Base-by-base conservation (phyloP, 2,113 vertebrate species). In the Chloropsis cyanopogon region DNA sequence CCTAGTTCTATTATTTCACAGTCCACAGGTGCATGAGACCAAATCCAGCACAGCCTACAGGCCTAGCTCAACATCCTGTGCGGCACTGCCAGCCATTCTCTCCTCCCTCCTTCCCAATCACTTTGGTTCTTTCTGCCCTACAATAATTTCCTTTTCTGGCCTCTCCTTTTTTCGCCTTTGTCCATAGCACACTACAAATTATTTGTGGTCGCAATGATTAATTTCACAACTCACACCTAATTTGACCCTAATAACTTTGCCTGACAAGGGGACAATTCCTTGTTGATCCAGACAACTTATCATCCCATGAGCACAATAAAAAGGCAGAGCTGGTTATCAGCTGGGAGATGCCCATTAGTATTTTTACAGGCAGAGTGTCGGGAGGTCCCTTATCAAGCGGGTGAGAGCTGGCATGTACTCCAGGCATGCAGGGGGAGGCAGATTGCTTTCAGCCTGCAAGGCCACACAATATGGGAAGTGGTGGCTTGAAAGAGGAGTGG, bases 381-480 rank as follows among this genome's bases (percentile, higher is more conserved):
- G 92, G 86, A 78, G 71, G 85, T 95, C 91, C 85, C 92, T 98
- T 97, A 97, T 95, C 66, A 28, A 69, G 53, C 4, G 4, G 65
- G 85, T 78, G 72, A 88, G 90, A 81, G 82, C 4, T 92, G 95
- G 85, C 91, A 83, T 88, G 76, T 71, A 91, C 42, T 82, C 66
- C 77, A 96, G 85, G 86, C 92, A 93, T 39, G 75, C 47, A 68
- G 78, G 79, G 93, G 78, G 92, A 95, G 95, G 93, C 70, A 71
- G 49, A 37, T 66, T 81, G 83, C 84, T 89, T 91, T 87, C 66
- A 91, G 89, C 52, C 82, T 77, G 90, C 93, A 97, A 97, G 94
- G 97, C 96, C 96, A 94, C 78, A 94, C 95, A 94, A 26, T 88
- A 92, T 97, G 96, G 96, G 96, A 97, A 97, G 94, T 84, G 91